phyloP scores from a whole-genome alignment of 2,888 invertebrate genomes.

The Synergus umbraculus region DNA sequence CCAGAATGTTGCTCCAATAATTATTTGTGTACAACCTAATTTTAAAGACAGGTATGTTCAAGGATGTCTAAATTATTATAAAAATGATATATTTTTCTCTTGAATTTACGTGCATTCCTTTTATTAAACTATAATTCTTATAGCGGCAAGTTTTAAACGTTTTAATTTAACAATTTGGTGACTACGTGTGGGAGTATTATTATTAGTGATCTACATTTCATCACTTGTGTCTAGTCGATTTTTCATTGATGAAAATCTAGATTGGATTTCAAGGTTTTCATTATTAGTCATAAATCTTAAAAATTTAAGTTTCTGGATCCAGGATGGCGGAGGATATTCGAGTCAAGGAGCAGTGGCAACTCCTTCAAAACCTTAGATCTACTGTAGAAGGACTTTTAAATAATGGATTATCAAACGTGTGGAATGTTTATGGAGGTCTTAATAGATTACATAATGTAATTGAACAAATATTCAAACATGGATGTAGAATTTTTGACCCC shows the following conservation, averaged over 20 bases:
- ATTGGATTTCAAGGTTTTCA: background rate
- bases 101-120: background rate
- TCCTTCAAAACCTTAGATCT: conserved; percentile 79
- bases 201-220: background rate
- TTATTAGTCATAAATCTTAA: background rate
- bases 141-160: background rate
- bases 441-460: conserved; percentile 79
- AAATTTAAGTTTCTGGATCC: background rate
- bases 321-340: conserved; percentile 63
- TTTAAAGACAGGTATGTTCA: background rate
- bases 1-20: conserved; percentile 17
- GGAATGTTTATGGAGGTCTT: conserved; percentile 81
- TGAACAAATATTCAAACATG: conserved; percentile 81
- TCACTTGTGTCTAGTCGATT: background rate
- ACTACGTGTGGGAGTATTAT: background rate
- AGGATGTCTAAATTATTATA: background rate
- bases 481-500: conserved; percentile 74
- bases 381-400: conserved; percentile 81
- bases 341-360: conserved; percentile 76
- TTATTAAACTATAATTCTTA: background rate
- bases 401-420: conserved; percentile 80
- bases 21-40: background rate
- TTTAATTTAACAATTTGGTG: background rate
- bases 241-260: background rate
- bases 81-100: background rate